Evolutionary conservation across 37 sponge, comb jelly and placozoan species (phyloP).

Genomic region (Hexactinellida sp.): DNA sequence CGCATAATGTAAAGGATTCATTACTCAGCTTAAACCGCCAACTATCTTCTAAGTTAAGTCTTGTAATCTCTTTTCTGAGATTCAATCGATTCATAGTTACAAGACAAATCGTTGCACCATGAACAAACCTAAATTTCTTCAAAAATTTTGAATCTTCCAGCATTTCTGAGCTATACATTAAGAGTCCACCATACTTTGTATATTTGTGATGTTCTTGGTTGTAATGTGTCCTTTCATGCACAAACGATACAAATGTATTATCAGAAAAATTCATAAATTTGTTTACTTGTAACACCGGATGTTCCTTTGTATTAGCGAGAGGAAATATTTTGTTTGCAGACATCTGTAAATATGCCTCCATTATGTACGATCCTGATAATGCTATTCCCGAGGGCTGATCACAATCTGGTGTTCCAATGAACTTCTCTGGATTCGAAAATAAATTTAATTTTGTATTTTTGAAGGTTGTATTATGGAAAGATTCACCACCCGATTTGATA

Average conservation of each 20-base stretch:
- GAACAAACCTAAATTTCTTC: slow-evolving; percentile 44
- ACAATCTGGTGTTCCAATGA: slow-evolving; percentile 55
- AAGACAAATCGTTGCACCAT: slow-evolving; percentile 65
- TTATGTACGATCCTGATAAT: slow-evolving; percentile 55
- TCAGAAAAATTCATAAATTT: slow-evolving; percentile 64
- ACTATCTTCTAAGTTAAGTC: slow-evolving; percentile 76
- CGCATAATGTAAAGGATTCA: slow-evolving; percentile 73
- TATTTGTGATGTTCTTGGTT: neutral
- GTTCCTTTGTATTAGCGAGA: slow-evolving; percentile 21
- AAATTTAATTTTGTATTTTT: neutral
- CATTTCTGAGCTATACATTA: slow-evolving; percentile 69
- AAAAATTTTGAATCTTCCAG: slow-evolving; percentile 33
- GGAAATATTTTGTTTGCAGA: slow-evolving; percentile 45
- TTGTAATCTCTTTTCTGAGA: slow-evolving; percentile 66
- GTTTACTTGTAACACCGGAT: slow-evolving; percentile 56
- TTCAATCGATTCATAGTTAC: slow-evolving; percentile 63
- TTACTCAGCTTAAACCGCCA: slow-evolving; percentile 79
- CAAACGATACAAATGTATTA: slow-evolving; percentile 26
- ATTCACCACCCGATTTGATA: slow-evolving; percentile 27
- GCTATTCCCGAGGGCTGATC: slow-evolving; percentile 36
- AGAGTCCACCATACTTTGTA: slow-evolving; percentile 52
- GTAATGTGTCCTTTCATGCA: slow-evolving; percentile 19
- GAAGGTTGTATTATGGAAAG: neutral
- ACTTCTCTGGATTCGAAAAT: slow-evolving; percentile 18
- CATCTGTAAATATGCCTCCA: slow-evolving; percentile 50